These are phyloP conservation scores for Sinocyclocheilus maitianheensis DNA, from an alignment of 2,113 vertebrate species.

Conservation along the genomic window DNA sequence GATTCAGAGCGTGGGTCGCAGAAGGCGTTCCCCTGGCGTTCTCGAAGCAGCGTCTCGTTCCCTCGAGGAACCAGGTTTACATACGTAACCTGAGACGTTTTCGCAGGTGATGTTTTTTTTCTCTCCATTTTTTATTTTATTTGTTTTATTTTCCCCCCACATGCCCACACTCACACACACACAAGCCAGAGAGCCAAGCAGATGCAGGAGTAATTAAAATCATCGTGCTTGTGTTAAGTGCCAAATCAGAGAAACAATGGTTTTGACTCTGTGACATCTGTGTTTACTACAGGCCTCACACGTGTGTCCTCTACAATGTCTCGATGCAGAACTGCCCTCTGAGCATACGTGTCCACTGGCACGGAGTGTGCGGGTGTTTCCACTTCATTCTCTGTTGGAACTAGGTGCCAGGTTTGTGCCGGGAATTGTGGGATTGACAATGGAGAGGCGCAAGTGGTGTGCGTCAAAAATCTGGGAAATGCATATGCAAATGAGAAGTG, in stretches of 20 bases:
- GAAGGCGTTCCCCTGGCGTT: no score
- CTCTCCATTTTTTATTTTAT: no score
- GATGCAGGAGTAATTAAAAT: slow-evolving; percentile 46
- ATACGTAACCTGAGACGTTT: no score
- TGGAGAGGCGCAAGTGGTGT: neutral
- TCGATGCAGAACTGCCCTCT: neutral
- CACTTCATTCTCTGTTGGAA: neutral
- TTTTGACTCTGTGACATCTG: slow-evolving; percentile 39
- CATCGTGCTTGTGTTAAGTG: neutral
- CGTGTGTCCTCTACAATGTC: neutral
- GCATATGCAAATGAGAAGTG: neutral
- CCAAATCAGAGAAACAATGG: neutral
- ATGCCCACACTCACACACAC: neutral
- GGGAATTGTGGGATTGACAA: neutral
- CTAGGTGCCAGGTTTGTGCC: neutral
- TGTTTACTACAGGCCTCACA: slow-evolving; percentile 20
- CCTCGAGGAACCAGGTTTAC: no score
- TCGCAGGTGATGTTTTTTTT: no score
- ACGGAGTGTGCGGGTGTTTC: neutral
- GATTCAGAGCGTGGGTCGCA: no score
- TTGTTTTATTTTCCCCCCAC: no score
- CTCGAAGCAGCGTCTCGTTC: no score
- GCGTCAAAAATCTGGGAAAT: neutral
- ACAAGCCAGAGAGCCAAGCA: neutral
- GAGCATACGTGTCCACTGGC: neutral